Evolutionary conservation across 2,797 vertebrate genomes (phyloP).

Genomic region (Bradypus variegatus): DNA sequence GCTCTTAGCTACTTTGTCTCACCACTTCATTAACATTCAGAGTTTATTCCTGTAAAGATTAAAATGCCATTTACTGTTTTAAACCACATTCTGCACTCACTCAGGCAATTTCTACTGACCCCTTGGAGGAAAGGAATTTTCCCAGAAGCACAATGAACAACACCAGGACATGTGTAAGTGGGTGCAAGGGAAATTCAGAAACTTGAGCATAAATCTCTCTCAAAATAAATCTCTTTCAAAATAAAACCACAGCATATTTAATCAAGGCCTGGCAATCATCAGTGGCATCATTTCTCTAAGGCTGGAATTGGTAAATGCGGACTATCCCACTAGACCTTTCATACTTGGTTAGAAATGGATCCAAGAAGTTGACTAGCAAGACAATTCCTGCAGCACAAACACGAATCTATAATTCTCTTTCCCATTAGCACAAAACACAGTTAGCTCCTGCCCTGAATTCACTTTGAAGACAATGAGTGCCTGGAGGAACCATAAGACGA

Average conservation of each 20-base stretch:
- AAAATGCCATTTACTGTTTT: slow-evolving; percentile 16
- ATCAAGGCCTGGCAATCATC: slow-evolving; percentile 54
- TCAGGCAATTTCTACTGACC: slow-evolving; percentile 2
- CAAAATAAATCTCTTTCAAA: slow-evolving; percentile 47
- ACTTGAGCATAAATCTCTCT: slow-evolving; percentile 38
- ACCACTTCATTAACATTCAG: slow-evolving; percentile 22
- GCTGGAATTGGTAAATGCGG: slow-evolving; percentile 54
- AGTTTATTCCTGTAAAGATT: slow-evolving; percentile 28
- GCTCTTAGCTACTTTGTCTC: slow-evolving; percentile 15
- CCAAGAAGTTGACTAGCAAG: slow-evolving; percentile 59
- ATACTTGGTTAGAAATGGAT: slow-evolving; percentile 57
- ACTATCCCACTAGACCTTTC: slow-evolving; percentile 48
- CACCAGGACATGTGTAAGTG: background rate
- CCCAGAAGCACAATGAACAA: slow-evolving; percentile 16
- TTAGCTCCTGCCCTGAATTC: slow-evolving; percentile 46
- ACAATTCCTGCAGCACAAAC: slow-evolving; percentile 55
- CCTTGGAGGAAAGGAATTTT: background rate
- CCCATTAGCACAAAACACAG: slow-evolving; percentile 46
- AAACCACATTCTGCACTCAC: background rate
- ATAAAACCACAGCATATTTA: slow-evolving; percentile 63
- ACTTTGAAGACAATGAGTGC: slow-evolving; percentile 57
- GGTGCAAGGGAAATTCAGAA: slow-evolving; percentile 36
- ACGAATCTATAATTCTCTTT: slow-evolving; percentile 53
- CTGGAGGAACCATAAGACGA: slow-evolving; percentile 37
- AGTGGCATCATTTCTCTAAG: slow-evolving; percentile 9